Conservation (phyloP, 1,140 invertebrate genomes). For the Euschistus heros region DNA sequence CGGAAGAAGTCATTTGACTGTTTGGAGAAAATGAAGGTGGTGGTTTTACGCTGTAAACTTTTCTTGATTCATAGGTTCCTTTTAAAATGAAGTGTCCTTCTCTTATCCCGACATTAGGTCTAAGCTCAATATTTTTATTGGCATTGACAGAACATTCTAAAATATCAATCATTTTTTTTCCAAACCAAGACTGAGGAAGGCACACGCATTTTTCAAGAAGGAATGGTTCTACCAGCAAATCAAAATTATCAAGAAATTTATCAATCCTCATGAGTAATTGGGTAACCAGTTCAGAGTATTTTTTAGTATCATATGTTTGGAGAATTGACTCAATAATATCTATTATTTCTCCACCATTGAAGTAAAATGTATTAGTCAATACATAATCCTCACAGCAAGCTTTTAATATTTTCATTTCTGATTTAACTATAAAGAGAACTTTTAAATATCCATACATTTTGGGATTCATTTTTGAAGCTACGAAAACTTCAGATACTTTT, state of each 20-base stretch:
- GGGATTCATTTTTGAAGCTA: background rate
- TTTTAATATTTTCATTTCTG: background rate
- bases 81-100: background rate
- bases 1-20: background rate
- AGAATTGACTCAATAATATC: background rate
- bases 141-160: background rate
- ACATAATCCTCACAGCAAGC: background rate
- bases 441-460: background rate
- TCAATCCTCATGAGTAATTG: background rate
- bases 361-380: background rate
- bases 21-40: background rate
- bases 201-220: background rate
- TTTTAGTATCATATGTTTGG: background rate
- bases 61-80: background rate
- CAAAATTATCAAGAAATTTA: conserved; percentile 2
- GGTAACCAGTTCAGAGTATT: background rate
- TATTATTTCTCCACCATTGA: background rate
- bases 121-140: background rate
- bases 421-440: background rate
- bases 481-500: background rate
- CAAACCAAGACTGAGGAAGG: background rate
- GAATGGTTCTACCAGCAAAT: background rate
- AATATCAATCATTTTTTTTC: background rate
- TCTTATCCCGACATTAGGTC: background rate
- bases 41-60: background rate